Base-by-base conservation (phyloP, 2,113 vertebrate species). In the Oreocharis arfaki region DNA sequence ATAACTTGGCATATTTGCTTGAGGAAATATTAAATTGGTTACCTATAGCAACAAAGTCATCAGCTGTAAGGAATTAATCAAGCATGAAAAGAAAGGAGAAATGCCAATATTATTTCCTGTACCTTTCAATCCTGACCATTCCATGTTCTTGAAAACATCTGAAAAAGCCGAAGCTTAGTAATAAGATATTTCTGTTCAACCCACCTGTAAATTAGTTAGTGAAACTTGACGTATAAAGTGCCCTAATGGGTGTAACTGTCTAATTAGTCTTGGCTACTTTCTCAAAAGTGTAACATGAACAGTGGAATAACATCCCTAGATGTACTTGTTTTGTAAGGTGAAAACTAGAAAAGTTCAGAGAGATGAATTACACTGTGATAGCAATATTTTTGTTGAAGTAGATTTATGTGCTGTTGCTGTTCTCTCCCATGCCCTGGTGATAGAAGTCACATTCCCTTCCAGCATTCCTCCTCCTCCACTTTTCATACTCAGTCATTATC, bases 261-360 rank as follows among this genome's bases (percentile, higher is more conserved):
- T 91, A 93, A 87, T n/a, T 85, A 87, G 52, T 96, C 73, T 93
- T 95, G 52, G 68, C 41, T 96, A 93, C 63, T 96, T 96, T 95
- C 80, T 97, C 93, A 89, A 95, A 95, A 87, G 52, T 86, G 79
- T 95, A 93, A 93, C 83, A 95, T 91, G 95, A 90, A 93, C 37
- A 52, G 20, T 94, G 75, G 96, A 97, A 95, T 91, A 94, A 95
- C 81, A 95, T 90, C 32, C 33, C 42, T 83, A 93, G 75, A 65
- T 50, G 27, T 61, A 79, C 49, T 93, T 92, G 42, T 91, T 97
- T 96, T 94, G 82, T 78, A 91, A 97, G 82, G 35, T 92, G 76
- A 93, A 95, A 93, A 93, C 22, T 33, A 73, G 84, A 96, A 95
- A 96, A 94, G 55, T 95, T 86, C 76, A 96, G 68, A 56, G 61